Evolutionary conservation across 2,797 vertebrate species (phyloP).

Genomic region (Galaxias olidus): DNA sequence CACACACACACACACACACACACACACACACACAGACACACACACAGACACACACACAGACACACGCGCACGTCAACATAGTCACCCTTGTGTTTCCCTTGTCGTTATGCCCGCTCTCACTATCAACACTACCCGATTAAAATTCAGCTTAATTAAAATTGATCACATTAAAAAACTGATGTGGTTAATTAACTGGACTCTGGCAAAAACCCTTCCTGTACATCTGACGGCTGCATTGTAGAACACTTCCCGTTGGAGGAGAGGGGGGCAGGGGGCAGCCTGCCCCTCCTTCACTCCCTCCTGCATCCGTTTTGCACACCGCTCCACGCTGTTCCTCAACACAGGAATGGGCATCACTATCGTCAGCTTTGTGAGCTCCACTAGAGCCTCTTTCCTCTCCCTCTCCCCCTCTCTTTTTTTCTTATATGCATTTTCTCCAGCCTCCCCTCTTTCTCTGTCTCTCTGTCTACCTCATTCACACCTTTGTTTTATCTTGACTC

Average conservation of each 20-base stretch:
- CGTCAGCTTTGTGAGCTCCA: neutral
- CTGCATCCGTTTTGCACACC: constrained; percentile 23
- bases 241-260: constrained; percentile 74
- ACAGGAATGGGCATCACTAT: neutral
- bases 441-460: constrained; percentile 2
- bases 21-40: constrained; percentile 31
- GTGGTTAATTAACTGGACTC: constrained; percentile 98
- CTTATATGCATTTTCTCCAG: neutral
- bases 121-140: constrained; percentile 82
- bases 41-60: constrained; percentile 1
- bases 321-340: neutral
- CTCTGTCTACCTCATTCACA: neutral
- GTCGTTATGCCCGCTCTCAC: constrained; percentile 20
- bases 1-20: constrained; percentile 14
- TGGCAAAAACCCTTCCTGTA: constrained; percentile 83
- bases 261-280: constrained; percentile 59
- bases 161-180: constrained; percentile 99
- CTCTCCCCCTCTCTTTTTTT: neutral
- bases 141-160: constrained; percentile 99
- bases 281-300: constrained; percentile 64
- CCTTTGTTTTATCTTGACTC: neutral
- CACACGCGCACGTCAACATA: constrained; percentile 15
- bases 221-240: constrained; percentile 84
- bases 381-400: neutral
- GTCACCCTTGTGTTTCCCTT: constrained; percentile 29